A percentile compares a stretch with the other conserved stretches of the same genome.
Evolutionary conservation across 1,140 invertebrate genomes (phyloP).

Genomic region (Leguminivora glycinivorella): DNA sequence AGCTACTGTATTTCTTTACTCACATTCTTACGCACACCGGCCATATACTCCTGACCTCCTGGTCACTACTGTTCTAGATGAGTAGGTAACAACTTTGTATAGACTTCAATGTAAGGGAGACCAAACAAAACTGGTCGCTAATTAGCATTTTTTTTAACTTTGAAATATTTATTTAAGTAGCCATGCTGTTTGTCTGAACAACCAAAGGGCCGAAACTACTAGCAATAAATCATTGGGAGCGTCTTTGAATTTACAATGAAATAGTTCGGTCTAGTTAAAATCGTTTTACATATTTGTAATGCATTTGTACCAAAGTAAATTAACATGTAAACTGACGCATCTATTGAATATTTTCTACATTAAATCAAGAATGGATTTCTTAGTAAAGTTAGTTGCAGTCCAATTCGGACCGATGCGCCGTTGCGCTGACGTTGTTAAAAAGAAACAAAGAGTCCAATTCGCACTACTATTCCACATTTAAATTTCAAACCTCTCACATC

Average conservation of each 20-base stretch:
- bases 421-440: background rate
- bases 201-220: conserved; percentile 55
- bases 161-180: conserved; percentile 71
- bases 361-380: background rate
- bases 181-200: conserved; percentile 57
- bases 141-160: conserved; percentile 65
- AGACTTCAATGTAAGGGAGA: background rate
- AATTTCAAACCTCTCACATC: conserved; percentile 26
- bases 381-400: background rate
- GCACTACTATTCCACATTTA: conserved; percentile 17
- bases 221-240: conserved; percentile 49
- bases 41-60: background rate
- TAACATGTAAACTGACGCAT: conserved; percentile 16
- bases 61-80: background rate
- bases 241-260: conserved; percentile 36
- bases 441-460: conserved; percentile 17
- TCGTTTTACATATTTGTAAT: conserved; percentile 25
- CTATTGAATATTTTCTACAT: background rate
- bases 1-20: conserved; percentile 26
- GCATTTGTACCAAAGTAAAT: conserved; percentile 5
- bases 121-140: conserved; percentile 28
- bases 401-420: background rate
- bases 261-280: conserved; percentile 27
- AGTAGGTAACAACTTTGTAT: background rate
- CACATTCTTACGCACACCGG: conserved; percentile 10